Base-by-base conservation (phyloP, 2,113 vertebrate genomes). In the Oxyura jamaicensis region DNA sequence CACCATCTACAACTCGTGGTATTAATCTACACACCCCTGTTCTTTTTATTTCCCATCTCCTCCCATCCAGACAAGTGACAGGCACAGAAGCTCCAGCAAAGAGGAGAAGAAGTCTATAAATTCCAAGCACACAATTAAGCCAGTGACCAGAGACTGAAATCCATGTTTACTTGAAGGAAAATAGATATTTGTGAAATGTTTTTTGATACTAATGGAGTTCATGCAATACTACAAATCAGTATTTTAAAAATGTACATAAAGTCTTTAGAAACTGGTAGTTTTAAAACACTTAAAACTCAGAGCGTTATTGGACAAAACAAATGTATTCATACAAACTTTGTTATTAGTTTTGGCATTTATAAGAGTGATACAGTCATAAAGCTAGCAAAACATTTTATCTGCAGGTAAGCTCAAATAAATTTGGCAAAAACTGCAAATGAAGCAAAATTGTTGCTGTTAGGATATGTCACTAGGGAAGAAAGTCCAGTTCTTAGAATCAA, bases 1-100 rank as follows among this genome's bases (percentile, higher is more conserved):
- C 1, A 0, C 21, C 15, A 58, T 17, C 31, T 52, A 58, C 33
- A 63, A 69, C 10, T 42, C 62, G 23, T 0, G 0, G 25, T 13
- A 33, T n/a, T 50, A 31, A 74, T 19, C 58, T 39, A 60, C n/a
- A 48, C 11, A 33, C 10, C 29, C 22, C 75, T 56, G 2, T 56
- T 58, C 33, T 28, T 62, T 50, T 35, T 29, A 56, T 29, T 77
- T 68, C 16, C 15, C 28, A 19, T 5, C 19, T 67, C 52, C 17
- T 71, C 74, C 21, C 25, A 39, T 48, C 36, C 48, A 67, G 52
- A 76, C 15, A 56, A 67, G 0, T 35, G 39, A 50, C 55, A 36
- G 33, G 52, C 29, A 65, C 7, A 52, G 28, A 35, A 65, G 52
- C 11, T 67, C 13, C 50, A 76, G 10, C 16, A 42, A 56, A 63